Percentiles rank a stretch among this genome's conserved stretches.
phyloP scores from a whole-genome alignment of 2,113 vertebrate species.

The Spea multiplicata region DNA sequence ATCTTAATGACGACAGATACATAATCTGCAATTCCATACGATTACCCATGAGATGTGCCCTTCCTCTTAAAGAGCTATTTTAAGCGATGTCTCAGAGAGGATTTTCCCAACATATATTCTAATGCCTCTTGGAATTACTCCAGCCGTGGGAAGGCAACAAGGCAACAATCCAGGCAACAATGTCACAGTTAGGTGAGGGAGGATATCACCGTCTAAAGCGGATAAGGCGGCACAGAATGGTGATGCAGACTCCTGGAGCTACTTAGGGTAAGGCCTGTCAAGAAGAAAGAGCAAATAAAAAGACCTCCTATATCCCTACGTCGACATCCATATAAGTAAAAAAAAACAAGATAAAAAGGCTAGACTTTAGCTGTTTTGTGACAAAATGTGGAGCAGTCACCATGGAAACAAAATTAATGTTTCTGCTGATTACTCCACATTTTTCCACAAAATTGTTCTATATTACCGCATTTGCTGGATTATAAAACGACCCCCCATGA shows the following conservation, averaged over 20 bases:
- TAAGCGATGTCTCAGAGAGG: background rate
- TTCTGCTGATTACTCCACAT: too few relatives aligned
- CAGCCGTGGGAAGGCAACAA: constrained; percentile 14
- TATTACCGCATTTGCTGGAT: too few relatives aligned
- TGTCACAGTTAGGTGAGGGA: background rate
- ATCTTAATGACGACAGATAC: background rate
- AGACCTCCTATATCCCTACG: background rate
- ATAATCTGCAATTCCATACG: background rate
- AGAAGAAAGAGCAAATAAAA: too few relatives aligned
- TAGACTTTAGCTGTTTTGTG: too few relatives aligned
- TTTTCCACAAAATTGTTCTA: too few relatives aligned
- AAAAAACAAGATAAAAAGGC: too few relatives aligned
- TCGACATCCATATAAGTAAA: too few relatives aligned
- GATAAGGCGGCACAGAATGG: background rate
- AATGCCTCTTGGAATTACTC: constrained; percentile 12
- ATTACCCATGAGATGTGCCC: background rate
- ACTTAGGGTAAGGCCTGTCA: background rate
- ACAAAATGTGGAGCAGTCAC: too few relatives aligned
- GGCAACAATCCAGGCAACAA: constrained; percentile 3
- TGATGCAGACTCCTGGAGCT: background rate
- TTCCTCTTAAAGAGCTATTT: constrained; percentile 5
- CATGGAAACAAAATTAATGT: too few relatives aligned
- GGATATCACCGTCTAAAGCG: background rate
- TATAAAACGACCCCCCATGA: too few relatives aligned
- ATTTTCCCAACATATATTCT: constrained; percentile 20